Evolutionary conservation across 2,797 vertebrate species (phyloP).

Genomic region (Zonotrichia albicollis): DNA sequence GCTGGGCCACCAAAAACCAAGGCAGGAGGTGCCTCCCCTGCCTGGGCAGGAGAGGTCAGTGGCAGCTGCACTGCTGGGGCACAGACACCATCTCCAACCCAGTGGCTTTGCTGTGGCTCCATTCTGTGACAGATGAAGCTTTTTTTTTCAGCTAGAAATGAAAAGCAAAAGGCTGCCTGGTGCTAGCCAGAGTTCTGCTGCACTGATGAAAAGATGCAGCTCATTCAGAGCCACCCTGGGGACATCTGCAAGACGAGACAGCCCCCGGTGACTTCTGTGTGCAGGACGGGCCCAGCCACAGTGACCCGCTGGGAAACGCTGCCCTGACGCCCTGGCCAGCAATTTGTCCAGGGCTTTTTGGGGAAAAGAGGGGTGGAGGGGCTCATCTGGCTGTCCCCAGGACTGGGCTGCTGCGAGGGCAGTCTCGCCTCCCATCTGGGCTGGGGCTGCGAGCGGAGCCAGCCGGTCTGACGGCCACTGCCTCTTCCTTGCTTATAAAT

Average conservation of each 20-base stretch:
- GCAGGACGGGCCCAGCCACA: neutral
- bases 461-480: constrained; percentile 86
- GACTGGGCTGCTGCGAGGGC: constrained; percentile 81
- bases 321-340: neutral
- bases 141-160: neutral
- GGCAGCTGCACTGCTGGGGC: neutral
- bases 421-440: constrained; percentile 86
- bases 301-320: neutral
- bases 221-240: neutral
- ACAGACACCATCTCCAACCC: neutral
- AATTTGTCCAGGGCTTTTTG: constrained; percentile 36
- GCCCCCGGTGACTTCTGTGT: neutral
- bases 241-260: neutral
- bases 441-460: constrained; percentile 81
- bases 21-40: neutral
- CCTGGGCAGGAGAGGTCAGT: neutral
- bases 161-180: neutral
- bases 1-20: neutral
- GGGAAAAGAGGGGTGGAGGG: constrained; percentile 8
- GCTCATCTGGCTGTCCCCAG: constrained; percentile 80
- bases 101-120: accelerated
- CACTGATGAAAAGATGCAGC: neutral
- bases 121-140: neutral
- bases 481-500: constrained; percentile 84
- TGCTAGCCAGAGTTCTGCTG: neutral